Conservation (phyloP, 2,113 vertebrate genomes). For the Myrmecophaga tridactyla region DNA sequence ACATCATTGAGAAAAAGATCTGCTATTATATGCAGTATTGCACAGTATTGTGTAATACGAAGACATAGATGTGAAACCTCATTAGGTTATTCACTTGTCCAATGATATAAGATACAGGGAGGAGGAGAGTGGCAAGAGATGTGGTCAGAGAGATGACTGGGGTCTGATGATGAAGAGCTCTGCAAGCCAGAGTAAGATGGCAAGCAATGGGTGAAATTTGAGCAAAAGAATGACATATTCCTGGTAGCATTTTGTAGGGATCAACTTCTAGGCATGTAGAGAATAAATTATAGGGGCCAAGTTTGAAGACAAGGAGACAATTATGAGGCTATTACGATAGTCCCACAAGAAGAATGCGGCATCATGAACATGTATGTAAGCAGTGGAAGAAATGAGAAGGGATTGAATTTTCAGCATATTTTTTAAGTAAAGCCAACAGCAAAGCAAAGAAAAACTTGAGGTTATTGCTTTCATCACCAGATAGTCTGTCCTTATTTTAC, state of each 20-base stretch:
- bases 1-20: neutral
- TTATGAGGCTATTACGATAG: rapidly evolving
- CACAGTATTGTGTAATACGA: neutral
- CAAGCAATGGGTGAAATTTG: neutral
- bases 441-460: neutral
- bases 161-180: neutral
- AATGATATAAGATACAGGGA: neutral
- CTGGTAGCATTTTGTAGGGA: neutral
- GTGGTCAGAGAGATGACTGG: neutral
- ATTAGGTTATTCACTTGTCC: neutral
- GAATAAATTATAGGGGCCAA: neutral
- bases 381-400: neutral
- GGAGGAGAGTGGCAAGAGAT: neutral
- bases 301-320: neutral
- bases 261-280: neutral
- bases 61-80: neutral
- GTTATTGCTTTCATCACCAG: neutral
- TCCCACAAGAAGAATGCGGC: neutral
- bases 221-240: neutral
- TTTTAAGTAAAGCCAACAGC: neutral
- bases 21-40: neutral
- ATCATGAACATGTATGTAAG: neutral
- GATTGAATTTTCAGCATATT: neutral
- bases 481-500: neutral
- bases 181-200: neutral